phyloP scores from a whole-genome alignment of 2,888 invertebrate species.

The Sphecodes monilicornis region DNA sequence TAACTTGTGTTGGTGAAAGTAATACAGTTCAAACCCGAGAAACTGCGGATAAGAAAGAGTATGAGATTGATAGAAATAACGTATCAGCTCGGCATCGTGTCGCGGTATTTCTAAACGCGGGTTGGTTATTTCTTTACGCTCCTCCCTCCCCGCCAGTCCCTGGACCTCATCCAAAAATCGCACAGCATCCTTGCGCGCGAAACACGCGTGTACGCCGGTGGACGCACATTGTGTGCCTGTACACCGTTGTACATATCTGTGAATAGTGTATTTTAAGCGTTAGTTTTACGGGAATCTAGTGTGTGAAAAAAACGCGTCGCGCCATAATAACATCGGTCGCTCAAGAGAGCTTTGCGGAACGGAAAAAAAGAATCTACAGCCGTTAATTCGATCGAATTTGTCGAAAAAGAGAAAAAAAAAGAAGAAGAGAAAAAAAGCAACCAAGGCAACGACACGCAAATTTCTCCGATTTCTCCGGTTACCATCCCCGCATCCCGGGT shows the following conservation, averaged over 20 bases:
- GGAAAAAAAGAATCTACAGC: slow-evolving; percentile 14
- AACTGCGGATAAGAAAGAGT: slow-evolving; percentile 19
- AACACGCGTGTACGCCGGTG: slow-evolving; percentile 79
- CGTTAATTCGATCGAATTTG: slow-evolving; percentile 32
- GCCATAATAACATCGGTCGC: slow-evolving; percentile 12
- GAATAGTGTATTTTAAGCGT: slow-evolving; percentile 80
- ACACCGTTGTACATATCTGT: slow-evolving; percentile 79
- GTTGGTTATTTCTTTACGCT: slow-evolving; percentile 45
- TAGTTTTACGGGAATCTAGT: slow-evolving; percentile 68
- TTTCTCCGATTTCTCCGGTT: slow-evolving; percentile 37
- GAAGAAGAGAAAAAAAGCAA: neutral
- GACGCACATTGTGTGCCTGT: slow-evolving; percentile 75
- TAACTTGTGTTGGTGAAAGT: slow-evolving; percentile 12
- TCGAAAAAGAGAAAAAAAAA: neutral
- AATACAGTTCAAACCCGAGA: neutral
- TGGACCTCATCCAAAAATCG: slow-evolving; percentile 66
- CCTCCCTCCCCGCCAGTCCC: slow-evolving; percentile 2
- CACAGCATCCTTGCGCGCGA: slow-evolving; percentile 80
- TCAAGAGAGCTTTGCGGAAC: neutral
- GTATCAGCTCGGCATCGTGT: slow-evolving; percentile 47
- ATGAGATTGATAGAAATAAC: slow-evolving; percentile 58
- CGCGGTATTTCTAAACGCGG: slow-evolving; percentile 58
- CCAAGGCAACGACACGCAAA: neutral
- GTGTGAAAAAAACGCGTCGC: slow-evolving; percentile 45
- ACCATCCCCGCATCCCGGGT: slow-evolving; percentile 19